Conservation (phyloP, 2,113 vertebrate genomes). For the Oophaga pumilio region DNA sequence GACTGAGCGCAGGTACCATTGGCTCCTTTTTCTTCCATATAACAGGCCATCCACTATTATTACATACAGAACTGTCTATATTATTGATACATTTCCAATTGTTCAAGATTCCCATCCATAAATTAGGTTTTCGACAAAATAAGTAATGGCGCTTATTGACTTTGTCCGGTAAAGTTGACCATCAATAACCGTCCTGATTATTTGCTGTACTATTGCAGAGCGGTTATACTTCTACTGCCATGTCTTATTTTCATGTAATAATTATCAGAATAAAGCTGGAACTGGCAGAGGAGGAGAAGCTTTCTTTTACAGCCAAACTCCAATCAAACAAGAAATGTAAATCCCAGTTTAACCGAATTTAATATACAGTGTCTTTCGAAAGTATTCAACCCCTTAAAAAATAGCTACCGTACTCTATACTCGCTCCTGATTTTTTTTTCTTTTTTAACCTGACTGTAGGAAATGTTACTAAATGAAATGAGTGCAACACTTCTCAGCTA, state of each 20-base stretch:
- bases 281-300: neutral
- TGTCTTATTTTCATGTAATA: neutral
- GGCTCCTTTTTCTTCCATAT: neutral
- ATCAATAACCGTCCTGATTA: neutral
- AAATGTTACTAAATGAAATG: no score
- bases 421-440: no score
- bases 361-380: no score
- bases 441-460: no score
- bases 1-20: no score
- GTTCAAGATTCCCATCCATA: neutral
- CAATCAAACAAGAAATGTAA: no score
- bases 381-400: no score
- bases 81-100: constrained; percentile 1
- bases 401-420: no score
- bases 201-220: neutral
- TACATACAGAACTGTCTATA: neutral
- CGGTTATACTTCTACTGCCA: neutral
- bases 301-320: no score
- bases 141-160: neutral
- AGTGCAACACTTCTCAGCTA: no score
- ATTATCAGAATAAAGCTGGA: neutral
- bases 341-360: no score
- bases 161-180: neutral
- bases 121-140: neutral
- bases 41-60: neutral